Base-by-base conservation (phyloP, 1,140 invertebrate genomes). In the Bombyx mandarina region DNA sequence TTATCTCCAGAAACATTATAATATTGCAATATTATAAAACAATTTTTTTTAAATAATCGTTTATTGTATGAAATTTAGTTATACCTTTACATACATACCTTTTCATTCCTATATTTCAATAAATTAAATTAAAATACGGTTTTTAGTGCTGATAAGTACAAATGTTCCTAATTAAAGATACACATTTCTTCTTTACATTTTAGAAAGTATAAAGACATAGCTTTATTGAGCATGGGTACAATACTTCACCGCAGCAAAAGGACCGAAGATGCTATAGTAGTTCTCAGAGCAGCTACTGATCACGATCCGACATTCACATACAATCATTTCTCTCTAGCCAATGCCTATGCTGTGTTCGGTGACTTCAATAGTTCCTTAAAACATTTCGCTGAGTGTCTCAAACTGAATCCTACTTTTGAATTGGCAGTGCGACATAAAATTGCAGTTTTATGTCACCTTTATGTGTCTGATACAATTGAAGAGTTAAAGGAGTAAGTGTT, bases 221-320 rank as follows among this genome's bases (percentile, higher is more conserved):
- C 95, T 3, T 83, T 97, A 53, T 89, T 96, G 18, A 95, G 93
- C 69, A 81, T 96, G 65, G 95, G 94, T n/a, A 94, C 94, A 50
- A 92, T 97, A 70, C 88, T 97, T 6, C 94, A 96, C 67, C 90
- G 93, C 45, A 90, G 92, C 53, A 91, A 91, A 52, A 89, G 91
- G 63, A 91, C 92, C 8, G 91, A 92, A 61, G 95, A 97, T 82
- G 95, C 95, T 7, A 92, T 94, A 9, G 91, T 94, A 58, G 88
- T 97, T 53, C 88, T 97, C 0, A 92, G 93, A 66, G 91, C 93
- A 43, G 95, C 96, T 1, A 90, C 96, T 42, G 94, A 96, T 72
- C 92, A 96, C 72, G 92, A 93, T 8, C 92, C 93, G 7, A 82
- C 89, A 43, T 90, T 93, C 70, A 90, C 93, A 49, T 90, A 93